These are phyloP conservation scores for Montipora cactus DNA, from an alignment of 64 coral and sea anemone species.

Conservation along the genomic window DNA sequence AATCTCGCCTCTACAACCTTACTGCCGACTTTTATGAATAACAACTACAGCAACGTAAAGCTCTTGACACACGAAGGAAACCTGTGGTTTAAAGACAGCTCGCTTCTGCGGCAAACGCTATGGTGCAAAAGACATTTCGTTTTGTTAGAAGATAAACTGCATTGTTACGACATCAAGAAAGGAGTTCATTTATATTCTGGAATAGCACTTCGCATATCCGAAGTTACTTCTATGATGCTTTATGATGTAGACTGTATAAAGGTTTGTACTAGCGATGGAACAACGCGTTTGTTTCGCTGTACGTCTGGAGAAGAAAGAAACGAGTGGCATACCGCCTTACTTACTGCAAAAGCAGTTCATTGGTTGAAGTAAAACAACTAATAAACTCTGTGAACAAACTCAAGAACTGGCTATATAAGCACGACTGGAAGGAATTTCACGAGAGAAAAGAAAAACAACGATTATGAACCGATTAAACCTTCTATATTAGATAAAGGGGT, in stretches of 20 bases:
- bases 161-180: constrained; percentile 27
- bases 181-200: not conserved
- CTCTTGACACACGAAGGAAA: not conserved
- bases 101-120: not conserved
- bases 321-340: not conserved
- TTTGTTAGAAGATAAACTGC: constrained; percentile 32
- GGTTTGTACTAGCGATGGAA: not conserved
- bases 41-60: not conserved
- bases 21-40: constrained; percentile 4
- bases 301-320: not conserved
- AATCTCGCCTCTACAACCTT: not conserved
- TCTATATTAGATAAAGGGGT: too few species aligned
- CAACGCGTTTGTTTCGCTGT: not conserved
- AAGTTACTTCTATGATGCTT: not conserved
- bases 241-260: not conserved
- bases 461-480: too few species aligned
- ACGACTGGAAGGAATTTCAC: not conserved
- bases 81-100: constrained; percentile 2
- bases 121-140: constrained; percentile 19
- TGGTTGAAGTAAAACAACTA: not conserved
- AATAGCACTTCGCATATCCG: not conserved
- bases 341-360: not conserved
- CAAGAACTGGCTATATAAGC: not conserved
- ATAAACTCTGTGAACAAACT: not conserved
- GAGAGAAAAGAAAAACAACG: too few species aligned